Evolutionary conservation across 2,797 vertebrate genomes (phyloP).

Genomic region (Tachyglossus aculeatus): DNA sequence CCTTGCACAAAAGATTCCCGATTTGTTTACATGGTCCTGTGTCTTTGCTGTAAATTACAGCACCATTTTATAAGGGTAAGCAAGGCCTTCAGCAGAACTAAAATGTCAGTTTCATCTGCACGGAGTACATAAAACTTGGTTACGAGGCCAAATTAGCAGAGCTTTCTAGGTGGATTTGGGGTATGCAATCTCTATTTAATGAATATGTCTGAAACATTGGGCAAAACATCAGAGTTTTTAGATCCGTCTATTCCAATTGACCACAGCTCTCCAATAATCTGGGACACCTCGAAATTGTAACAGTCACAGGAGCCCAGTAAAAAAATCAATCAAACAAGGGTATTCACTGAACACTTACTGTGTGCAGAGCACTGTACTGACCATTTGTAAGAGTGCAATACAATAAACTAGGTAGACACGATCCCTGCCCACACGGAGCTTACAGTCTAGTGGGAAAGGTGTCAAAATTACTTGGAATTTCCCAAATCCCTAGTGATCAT

Average conservation of each 20-base stretch:
- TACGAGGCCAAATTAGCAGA: slow-evolving; percentile 6
- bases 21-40: background rate
- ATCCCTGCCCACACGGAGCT: too few species aligned
- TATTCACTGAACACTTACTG: background rate
- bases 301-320: too few species aligned
- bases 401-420: too few species aligned
- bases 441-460: too few species aligned
- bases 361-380: background rate
- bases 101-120: background rate
- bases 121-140: slow-evolving; percentile 6
- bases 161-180: background rate
- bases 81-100: too few species aligned
- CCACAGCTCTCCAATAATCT: too few species aligned
- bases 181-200: background rate
- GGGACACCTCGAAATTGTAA: too few species aligned
- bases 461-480: too few species aligned
- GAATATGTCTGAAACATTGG: background rate
- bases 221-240: background rate
- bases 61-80: slow-evolving; percentile 19
- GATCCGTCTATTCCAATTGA: too few species aligned
- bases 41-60: slow-evolving; percentile 1
- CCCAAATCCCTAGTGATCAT: too few species aligned
- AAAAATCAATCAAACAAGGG: background rate
- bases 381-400: too few species aligned
- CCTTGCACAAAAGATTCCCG: too few species aligned